These are phyloP conservation scores for Harpagoxenus sublaevis DNA, from an alignment of 2,888 invertebrate genomes.

Conservation along the genomic window DNA sequence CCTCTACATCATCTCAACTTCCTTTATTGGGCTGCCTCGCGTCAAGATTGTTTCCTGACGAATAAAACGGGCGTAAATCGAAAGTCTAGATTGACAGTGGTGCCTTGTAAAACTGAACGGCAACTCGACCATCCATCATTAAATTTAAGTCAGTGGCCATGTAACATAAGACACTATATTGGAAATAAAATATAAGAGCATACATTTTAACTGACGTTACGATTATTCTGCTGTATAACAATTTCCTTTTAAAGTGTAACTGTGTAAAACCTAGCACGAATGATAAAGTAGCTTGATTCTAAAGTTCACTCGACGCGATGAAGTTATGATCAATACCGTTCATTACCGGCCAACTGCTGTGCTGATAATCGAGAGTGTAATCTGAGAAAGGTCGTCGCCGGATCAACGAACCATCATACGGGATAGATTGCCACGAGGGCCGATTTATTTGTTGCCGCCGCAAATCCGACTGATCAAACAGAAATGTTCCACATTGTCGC, in stretches of 20 bases:
- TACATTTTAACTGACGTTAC: neutral
- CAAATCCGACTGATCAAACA: slow-evolving; percentile 34
- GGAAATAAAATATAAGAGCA: neutral
- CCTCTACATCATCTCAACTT: slow-evolving; percentile 72
- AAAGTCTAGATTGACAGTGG: slow-evolving; percentile 22
- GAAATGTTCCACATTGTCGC: slow-evolving; percentile 66
- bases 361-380: slow-evolving; percentile 24
- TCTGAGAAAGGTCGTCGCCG: slow-evolving; percentile 10
- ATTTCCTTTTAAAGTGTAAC: neutral
- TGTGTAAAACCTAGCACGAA: neutral
- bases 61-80: slow-evolving; percentile 28
- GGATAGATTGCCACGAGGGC: neutral
- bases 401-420: slow-evolving; percentile 4
- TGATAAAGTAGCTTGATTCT: neutral
- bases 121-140: neutral
- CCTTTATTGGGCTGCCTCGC: slow-evolving; percentile 68
- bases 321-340: slow-evolving; percentile 14
- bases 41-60: slow-evolving; percentile 41
- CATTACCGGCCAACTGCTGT: neutral
- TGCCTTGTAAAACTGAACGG: neutral
- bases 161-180: neutral
- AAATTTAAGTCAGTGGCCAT: neutral
- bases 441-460: slow-evolving; percentile 44
- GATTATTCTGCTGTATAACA: neutral
- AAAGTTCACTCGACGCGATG: neutral